These are phyloP conservation scores for Graptemys geographica DNA, from an alignment of 2,797 vertebrate genomes.

Conservation along the genomic window DNA sequence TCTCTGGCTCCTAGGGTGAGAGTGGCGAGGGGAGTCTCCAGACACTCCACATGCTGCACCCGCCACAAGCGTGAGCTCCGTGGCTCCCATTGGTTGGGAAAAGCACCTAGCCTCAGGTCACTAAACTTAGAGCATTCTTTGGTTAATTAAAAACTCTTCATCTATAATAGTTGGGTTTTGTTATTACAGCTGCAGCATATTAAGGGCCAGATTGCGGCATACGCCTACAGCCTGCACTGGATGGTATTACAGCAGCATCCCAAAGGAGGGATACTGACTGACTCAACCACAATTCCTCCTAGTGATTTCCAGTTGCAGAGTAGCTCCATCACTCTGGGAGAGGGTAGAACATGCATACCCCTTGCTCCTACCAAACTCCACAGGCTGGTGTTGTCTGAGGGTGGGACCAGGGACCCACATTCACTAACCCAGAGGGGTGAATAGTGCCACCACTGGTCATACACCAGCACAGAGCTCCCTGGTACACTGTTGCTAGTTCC, in stretches of 20 bases:
- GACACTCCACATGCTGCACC: no score
- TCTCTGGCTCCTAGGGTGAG: no score
- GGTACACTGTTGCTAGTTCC: neutral
- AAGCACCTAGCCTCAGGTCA: neutral
- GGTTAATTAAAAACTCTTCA: neutral
- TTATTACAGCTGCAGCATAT: neutral
- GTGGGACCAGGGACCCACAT: neutral
- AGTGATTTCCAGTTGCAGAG: neutral
- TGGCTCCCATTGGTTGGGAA: no score
- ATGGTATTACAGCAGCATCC: neutral
- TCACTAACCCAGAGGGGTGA: neutral
- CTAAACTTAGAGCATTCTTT: neutral
- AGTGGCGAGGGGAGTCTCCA: no score
- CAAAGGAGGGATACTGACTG: neutral
- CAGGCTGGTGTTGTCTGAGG: neutral
- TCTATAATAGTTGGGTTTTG: neutral
- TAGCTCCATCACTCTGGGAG: neutral
- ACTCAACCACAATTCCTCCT: neutral
- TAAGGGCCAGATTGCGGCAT: neutral
- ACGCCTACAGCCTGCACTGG: neutral
- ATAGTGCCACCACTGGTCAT: fast-evolving
- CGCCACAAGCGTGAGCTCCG: no score
- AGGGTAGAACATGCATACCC: neutral
- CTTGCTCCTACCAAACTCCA: neutral
- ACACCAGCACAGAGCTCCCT: neutral